Evolutionary conservation across 92 coral and sea anemone genomes (phyloP).

Genomic region (Montipora capitata): DNA sequence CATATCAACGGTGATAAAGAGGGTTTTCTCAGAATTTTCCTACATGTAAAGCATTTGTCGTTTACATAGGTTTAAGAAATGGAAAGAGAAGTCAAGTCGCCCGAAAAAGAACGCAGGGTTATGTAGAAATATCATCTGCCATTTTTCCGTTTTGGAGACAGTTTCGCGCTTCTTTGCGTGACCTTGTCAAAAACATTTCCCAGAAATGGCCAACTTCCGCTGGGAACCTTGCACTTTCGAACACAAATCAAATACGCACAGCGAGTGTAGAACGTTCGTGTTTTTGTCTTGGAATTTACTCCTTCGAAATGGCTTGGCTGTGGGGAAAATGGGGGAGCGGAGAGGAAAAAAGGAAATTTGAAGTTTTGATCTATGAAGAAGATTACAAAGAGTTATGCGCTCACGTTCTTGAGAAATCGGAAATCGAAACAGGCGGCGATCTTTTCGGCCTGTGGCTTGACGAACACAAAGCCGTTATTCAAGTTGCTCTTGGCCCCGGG

Average conservation of each 20-base stretch:
- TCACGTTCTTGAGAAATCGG: slow-evolving; percentile 69
- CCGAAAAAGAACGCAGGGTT: no score
- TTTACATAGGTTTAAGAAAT: no score
- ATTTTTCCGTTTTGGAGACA: no score
- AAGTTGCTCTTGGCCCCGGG: slow-evolving; percentile 94
- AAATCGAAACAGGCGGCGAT: slow-evolving; percentile 95
- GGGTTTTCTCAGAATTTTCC: no score
- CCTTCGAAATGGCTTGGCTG: not conserved
- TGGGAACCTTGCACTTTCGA: no score
- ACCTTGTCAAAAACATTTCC: not conserved
- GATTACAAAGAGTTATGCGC: slow-evolving; percentile 71
- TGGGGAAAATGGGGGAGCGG: fast-evolving
- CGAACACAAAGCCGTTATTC: slow-evolving; percentile 85
- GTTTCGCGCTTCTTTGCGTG: not conserved
- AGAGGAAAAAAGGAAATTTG: slow-evolving; percentile 16
- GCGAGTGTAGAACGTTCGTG: not conserved
- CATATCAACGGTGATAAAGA: no score
- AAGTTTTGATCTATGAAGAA: slow-evolving; percentile 75
- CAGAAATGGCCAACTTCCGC: slow-evolving; percentile 20
- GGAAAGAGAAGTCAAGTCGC: no score
- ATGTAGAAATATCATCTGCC: no score
- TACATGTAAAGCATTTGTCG: no score
- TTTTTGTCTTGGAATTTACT: not conserved
- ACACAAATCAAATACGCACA: not conserved
- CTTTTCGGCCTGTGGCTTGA: slow-evolving; percentile 93